Percentiles rank a stretch among this genome's conserved stretches.
Evolutionary conservation across 1,140 invertebrate genomes (phyloP).

Genomic region (Apis florea): DNA sequence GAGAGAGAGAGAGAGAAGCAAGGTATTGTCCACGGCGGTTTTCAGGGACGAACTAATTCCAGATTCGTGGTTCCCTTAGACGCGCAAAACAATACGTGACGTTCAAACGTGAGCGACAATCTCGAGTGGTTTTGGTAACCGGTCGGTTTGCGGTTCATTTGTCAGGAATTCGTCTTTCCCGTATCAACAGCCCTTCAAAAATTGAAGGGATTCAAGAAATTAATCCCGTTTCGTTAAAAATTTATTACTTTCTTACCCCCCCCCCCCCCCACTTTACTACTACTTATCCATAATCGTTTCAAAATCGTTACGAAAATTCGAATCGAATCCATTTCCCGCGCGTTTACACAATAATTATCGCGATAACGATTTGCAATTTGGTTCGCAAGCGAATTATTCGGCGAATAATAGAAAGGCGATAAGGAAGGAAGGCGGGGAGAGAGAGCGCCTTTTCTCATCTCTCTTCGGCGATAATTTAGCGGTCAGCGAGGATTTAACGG

Average conservation of each 20-base stretch:
- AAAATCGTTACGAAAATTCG: too few species aligned
- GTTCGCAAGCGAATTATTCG: too few species aligned
- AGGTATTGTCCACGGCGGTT: constrained; percentile 51
- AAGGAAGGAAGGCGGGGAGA: constrained; percentile 1
- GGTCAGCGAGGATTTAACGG: constrained; percentile 77
- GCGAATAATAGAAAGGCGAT: constrained; percentile 8
- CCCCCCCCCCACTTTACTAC: too few species aligned
- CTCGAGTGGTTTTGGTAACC: constrained; percentile 61
- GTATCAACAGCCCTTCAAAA: constrained; percentile 42
- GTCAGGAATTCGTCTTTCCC: constrained; percentile 52
- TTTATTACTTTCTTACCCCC: too few species aligned
- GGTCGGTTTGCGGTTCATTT: constrained; percentile 67
- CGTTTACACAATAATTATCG: too few species aligned
- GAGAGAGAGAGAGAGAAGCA: constrained; percentile 32
- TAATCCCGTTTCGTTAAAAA: neutral
- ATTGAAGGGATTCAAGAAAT: constrained; percentile 34
- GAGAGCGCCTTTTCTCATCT: constrained; percentile 51
- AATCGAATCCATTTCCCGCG: too few species aligned
- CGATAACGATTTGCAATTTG: too few species aligned
- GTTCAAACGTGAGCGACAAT: constrained; percentile 63
- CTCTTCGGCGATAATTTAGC: constrained; percentile 72
- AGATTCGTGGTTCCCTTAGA: constrained; percentile 69
- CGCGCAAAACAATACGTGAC: constrained; percentile 73
- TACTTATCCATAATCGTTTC: too few species aligned
- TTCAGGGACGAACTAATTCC: constrained; percentile 66